phyloP scores from a whole-genome alignment of 2,888 invertebrate genomes.

The Julus scanicus region DNA sequence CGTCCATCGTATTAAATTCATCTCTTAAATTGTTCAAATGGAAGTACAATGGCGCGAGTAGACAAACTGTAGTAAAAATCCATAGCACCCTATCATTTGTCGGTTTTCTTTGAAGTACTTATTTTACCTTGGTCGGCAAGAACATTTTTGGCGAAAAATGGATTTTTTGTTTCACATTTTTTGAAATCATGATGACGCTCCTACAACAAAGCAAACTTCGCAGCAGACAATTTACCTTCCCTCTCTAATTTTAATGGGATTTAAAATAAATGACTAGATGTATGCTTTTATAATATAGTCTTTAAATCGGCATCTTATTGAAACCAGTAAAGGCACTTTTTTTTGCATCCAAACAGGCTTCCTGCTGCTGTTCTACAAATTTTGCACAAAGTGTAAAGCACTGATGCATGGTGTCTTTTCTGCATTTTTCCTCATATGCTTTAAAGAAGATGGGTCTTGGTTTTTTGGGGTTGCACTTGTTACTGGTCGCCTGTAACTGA shows the following conservation, averaged over 20 bases:
- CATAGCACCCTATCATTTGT: constrained; percentile 51
- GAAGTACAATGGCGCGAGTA: background rate
- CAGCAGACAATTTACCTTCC: constrained; percentile 16
- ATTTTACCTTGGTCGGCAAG: background rate
- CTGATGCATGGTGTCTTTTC: constrained; percentile 50
- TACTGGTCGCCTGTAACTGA: constrained; percentile 51
- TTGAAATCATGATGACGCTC: background rate
- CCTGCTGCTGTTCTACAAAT: constrained; percentile 47
- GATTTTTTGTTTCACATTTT: constrained; percentile 34
- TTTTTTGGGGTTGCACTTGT: constrained; percentile 44
- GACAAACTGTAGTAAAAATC: constrained; percentile 34
- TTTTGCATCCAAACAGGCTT: constrained; percentile 16
- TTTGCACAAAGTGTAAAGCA: constrained; percentile 49
- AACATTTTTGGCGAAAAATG: background rate
- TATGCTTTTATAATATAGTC: constrained; percentile 21
- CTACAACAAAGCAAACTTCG: background rate
- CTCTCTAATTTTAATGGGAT: constrained; percentile 41
- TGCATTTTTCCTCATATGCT: constrained; percentile 49
- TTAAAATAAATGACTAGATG: constrained; percentile 26
- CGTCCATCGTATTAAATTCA: constrained; percentile 11
- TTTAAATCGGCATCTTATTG: constrained; percentile 37
- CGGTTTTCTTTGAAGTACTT: constrained; percentile 46
- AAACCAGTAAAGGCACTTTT: constrained; percentile 5
- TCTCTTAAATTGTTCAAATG: constrained; percentile 44
- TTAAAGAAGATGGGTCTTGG: constrained; percentile 45